Base-by-base conservation (phyloP, 2,797 vertebrate species). In the Cetoscarus ocellatus region DNA sequence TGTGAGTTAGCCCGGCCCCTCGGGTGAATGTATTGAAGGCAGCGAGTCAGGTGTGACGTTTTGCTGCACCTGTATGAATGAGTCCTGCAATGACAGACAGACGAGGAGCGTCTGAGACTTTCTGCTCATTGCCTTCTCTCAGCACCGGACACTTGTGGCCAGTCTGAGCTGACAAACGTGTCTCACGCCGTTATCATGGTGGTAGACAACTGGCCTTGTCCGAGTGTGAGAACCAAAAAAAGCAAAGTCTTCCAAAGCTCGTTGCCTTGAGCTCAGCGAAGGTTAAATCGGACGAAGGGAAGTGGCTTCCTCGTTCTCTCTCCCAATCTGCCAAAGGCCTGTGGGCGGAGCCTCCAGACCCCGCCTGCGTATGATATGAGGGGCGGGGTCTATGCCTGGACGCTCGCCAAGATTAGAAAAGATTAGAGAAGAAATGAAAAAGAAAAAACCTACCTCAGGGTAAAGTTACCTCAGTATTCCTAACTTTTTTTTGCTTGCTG, bases 401-500 rank as follows among this genome's bases (percentile, higher is more conserved):
- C 35, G 77, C 86, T 82, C 10, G 79, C 90, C 89, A 86, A 85
- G 85, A 92, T 90, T 93, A 93, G 92, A 94, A 91, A 90, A 94
- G 92, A 94, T 94, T 93, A 94, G 91, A 93, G 85, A 90, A 91
- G 79, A 88, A 91, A 93, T 85, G 86, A 91, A 88, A n/a, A 92
- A 84, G 82, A 90, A 95, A 93, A 94, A 95, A 95, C 86, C 96
- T 96, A 97, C 97, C 96, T 96, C 96, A 97, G 96, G 96, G 96
- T 97, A 95, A 95, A 94, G 92, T 96, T 97, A 96, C 96, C 96
- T 96, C 96, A 97, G 96, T 96, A 95, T 96, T 96, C 94, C 94
- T 92, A 91, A 92, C 83, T 84, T 90, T 93, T 94, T 92, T 93
- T 93, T 88, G 96, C 96, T 98, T 96, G 96, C 96, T 97, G 96